Conservation (phyloP, 2,113 vertebrate species). For the Macaca nemestrina region DNA sequence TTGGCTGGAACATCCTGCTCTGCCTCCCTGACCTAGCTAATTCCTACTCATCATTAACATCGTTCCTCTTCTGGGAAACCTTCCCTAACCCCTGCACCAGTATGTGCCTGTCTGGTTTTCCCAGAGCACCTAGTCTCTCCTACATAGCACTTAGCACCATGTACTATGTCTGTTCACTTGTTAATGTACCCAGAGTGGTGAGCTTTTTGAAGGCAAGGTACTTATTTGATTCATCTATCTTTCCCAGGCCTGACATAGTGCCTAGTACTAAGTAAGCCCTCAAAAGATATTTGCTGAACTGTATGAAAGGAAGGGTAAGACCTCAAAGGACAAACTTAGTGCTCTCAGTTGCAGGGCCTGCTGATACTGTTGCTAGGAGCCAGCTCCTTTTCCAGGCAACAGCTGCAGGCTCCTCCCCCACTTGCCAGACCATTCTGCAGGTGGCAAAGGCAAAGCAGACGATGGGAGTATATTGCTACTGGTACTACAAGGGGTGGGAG, state of each 20-base stretch:
- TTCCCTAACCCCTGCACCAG: not conserved
- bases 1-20: not conserved
- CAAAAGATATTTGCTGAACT: constrained; percentile 24
- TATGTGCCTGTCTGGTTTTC: not conserved
- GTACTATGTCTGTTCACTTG: not conserved
- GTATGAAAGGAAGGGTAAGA: constrained; percentile 50
- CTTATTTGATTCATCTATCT: not conserved
- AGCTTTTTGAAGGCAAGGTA: constrained; percentile 25
- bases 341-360: constrained; percentile 25
- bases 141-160: not conserved
- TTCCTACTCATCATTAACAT: constrained; percentile 23
- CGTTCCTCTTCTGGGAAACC: constrained; percentile 2
- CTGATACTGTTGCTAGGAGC: constrained; percentile 70
- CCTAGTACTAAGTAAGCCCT: constrained; percentile 5
- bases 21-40: constrained; percentile 3
- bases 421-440: constrained; percentile 64
- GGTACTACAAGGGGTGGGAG: constrained; percentile 1
- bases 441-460: constrained; percentile 61
- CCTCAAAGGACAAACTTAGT: constrained; percentile 43
- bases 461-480: constrained; percentile 48
- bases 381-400: constrained; percentile 60
- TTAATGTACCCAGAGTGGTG: not conserved
- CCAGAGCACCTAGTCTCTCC: not conserved
- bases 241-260: not conserved
- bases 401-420: constrained; percentile 68